These are phyloP conservation scores for Pluvialis apricaria DNA, from an alignment of 2,113 vertebrate genomes.

Conservation along the genomic window DNA sequence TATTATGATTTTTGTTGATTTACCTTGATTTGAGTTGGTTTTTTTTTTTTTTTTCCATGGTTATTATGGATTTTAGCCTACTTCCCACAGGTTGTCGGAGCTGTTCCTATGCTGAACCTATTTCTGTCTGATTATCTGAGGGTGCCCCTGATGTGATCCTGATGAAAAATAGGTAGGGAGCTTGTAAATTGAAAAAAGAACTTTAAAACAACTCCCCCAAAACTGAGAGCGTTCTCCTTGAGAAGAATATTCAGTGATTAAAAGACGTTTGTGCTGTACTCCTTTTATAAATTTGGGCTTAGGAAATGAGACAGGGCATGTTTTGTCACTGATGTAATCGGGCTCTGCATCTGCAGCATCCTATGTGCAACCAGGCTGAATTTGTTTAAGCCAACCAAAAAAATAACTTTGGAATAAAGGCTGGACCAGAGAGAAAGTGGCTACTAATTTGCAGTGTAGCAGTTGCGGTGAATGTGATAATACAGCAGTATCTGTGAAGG, in stretches of 20 bases:
- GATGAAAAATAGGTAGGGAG: conserved; percentile 70
- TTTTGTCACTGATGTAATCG: neutral
- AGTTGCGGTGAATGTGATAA: accelerated
- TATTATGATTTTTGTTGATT: conserved; percentile 37
- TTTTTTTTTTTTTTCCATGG: conserved; percentile 8
- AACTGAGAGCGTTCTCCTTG: neutral
- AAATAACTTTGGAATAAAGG: neutral
- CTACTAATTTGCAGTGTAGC: accelerated
- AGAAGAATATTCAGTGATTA: conserved; percentile 10
- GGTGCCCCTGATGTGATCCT: conserved; percentile 67
- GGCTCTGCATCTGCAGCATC: neutral
- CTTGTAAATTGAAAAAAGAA: conserved; percentile 56
- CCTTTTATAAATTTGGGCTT: neutral
- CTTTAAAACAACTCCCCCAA: conserved; percentile 17
- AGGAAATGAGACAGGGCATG: neutral
- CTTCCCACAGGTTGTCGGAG: conserved; percentile 48
- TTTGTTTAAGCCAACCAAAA: neutral
- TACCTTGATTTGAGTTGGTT: conserved; percentile 41
- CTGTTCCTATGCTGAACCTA: conserved; percentile 43
- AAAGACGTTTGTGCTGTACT: neutral
- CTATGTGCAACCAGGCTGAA: neutral
- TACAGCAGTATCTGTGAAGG: neutral
- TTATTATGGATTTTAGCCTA: conserved; percentile 48
- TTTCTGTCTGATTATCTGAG: conserved; percentile 62
- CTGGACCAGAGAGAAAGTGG: neutral